Percentiles rank a stretch among this genome's conserved stretches.
phyloP scores from a whole-genome alignment of 2,797 vertebrate genomes.

The Australoheros facetus region DNA sequence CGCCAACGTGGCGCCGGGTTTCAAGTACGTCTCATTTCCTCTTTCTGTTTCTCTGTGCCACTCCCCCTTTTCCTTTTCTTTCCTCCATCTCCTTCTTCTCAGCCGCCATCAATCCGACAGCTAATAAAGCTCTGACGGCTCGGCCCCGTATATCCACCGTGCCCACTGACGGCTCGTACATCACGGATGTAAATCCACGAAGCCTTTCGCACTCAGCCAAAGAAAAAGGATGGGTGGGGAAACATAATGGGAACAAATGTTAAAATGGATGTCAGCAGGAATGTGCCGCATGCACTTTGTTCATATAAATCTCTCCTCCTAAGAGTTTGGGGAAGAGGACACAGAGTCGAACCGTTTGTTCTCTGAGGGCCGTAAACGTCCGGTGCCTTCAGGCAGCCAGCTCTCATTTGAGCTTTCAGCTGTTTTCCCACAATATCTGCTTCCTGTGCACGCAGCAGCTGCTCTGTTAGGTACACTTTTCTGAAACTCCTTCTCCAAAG shows the following conservation, averaged over 20 bases:
- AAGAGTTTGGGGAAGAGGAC: not conserved
- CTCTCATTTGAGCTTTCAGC: not conserved
- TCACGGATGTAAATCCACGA: conserved; percentile 36
- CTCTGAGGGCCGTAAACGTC: not conserved
- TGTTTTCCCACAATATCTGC: not conserved
- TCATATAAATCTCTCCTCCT: conserved; percentile 3
- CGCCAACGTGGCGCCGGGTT: conserved; percentile 74
- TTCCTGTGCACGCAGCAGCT: not conserved
- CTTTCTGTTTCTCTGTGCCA: not conserved
- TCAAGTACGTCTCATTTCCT: conserved; percentile 77
- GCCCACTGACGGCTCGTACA: not conserved
- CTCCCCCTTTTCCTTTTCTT: not conserved
- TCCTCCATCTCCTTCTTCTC: not conserved
- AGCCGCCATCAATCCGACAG: conserved; percentile 14
- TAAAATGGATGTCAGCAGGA: conserved; percentile 9
- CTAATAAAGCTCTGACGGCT: conserved; percentile 18
- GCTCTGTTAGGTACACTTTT: no score
- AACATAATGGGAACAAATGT: conserved; percentile 21
- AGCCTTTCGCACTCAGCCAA: conserved; percentile 11
- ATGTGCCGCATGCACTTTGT: not conserved
- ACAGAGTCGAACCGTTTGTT: not conserved
- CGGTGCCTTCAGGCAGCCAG: not conserved
- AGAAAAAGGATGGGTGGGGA: conserved; percentile 16
- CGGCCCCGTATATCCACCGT: conserved; percentile 24
- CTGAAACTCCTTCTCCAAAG: not conserved